Conservation (phyloP, 2,797 vertebrate genomes). For the Micropoecilia bifurca region DNA sequence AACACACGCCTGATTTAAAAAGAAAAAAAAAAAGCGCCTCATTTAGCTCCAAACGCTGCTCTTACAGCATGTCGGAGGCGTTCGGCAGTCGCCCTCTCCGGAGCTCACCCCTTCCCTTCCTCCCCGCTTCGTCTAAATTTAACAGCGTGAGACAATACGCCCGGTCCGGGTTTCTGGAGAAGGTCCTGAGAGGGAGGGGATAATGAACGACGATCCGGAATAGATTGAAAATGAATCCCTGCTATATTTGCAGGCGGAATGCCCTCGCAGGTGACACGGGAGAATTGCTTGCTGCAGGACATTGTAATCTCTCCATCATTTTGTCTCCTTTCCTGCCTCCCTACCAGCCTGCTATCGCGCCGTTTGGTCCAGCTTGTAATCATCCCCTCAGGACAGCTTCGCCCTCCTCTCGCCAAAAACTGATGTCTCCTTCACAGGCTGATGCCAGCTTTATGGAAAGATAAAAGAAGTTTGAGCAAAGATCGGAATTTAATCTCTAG, state of each 20-base stretch:
- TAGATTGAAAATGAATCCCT: conserved; percentile 54
- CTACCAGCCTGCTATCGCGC: conserved; percentile 43
- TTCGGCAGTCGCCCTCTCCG: conserved; percentile 33
- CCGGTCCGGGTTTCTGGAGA: conserved; percentile 34
- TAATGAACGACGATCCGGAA: conserved; percentile 62
- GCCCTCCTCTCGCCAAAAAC: conserved; percentile 58
- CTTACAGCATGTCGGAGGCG: conserved; percentile 39
- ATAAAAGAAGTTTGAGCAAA: conserved; percentile 19
- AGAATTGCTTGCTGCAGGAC: conserved; percentile 61
- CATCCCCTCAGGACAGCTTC: conserved; percentile 66
- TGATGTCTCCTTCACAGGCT: conserved; percentile 43
- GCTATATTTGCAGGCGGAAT: conserved; percentile 46
- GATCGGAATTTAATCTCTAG: conserved; percentile 13
- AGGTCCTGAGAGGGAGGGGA: conserved; percentile 45
- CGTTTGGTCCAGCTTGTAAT: conserved; percentile 70
- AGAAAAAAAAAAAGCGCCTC: conserved; percentile 43
- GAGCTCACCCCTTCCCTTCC: conserved; percentile 7
- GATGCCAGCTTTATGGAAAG: conserved; percentile 4
- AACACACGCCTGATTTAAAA: conserved; percentile 44
- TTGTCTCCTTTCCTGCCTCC: conserved; percentile 43
- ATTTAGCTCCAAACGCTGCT: conserved; percentile 61
- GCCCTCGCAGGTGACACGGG: conserved; percentile 59
- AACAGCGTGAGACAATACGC: conserved; percentile 52
- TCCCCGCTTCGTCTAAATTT: conserved; percentile 43
- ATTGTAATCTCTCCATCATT: conserved; percentile 67